phyloP scores from a whole-genome alignment of 2,888 invertebrate species.

The Drosophila recens region DNA sequence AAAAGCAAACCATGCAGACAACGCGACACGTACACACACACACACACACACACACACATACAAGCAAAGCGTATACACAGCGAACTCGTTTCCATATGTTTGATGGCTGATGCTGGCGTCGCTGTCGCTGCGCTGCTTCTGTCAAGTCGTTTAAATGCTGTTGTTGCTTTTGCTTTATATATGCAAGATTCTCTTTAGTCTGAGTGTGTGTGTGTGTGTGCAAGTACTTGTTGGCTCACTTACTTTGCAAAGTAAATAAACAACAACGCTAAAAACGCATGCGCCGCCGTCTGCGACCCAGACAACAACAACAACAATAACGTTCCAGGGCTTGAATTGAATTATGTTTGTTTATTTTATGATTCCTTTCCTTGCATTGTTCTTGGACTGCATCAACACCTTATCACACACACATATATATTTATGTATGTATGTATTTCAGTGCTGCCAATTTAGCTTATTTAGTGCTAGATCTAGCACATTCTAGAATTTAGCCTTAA shows the following conservation, averaged over 20 bases:
- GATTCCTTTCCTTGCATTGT: conserved; percentile 38
- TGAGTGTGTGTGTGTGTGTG: conserved; percentile 19
- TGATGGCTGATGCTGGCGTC: conserved; percentile 45
- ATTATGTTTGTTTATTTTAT: conserved; percentile 53
- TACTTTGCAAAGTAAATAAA: conserved; percentile 60
- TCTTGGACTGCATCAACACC: conserved; percentile 40
- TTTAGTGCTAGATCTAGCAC: no score
- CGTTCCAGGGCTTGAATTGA: conserved; percentile 18
- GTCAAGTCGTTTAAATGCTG: conserved; percentile 54
- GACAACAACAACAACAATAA: conserved; percentile 47
- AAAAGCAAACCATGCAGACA: conserved; percentile 64
- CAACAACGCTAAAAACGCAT: conserved; percentile 63
- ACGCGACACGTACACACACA: conserved; percentile 44
- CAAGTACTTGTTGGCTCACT: conserved; percentile 68
- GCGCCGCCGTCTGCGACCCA: conserved; percentile 65
- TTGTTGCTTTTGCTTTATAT: conserved; percentile 64
- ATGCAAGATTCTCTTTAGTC: conserved; percentile 13
- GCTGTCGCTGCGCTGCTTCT: conserved; percentile 38
- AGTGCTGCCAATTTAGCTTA: no score
- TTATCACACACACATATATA: conserved; percentile 46
- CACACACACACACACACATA: conserved; percentile 20
- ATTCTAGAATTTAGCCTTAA: no score
- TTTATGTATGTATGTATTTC: background rate
- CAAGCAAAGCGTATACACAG: conserved; percentile 31
- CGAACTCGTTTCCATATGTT: conserved; percentile 77